Base-by-base conservation (phyloP, 2,113 vertebrate genomes). In the Ophiodon elongatus region DNA sequence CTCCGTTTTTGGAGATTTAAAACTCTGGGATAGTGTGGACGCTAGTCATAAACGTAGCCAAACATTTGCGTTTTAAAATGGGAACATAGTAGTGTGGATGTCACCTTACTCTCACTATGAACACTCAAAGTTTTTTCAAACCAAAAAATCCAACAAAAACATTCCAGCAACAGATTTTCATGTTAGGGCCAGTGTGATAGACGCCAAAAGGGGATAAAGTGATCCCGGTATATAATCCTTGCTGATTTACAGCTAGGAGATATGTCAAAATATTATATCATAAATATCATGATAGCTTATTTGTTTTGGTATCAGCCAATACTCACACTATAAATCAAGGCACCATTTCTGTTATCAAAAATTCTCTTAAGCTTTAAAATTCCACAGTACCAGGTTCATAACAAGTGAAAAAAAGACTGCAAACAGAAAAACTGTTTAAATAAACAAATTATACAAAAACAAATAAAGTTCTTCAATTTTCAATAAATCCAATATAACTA, bases 81-180 rank as follows among this genome's bases (percentile, higher is more conserved):
- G 9, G 23, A 54, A 54, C 8, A 8, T 23, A 54, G 50, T n/a
- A 9, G 50, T 56, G n/a, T 25, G 11, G 10, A 25, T 56, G 54
- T 25, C 25, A n/a, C 54, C 54, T 27, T 45, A 25, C n/a, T 15
- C 4, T 69, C 63, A 8, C 31, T 13, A 17, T 45, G 23, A 37
- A 64, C 15, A 11, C 23, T 63, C 14, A 41, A 1, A 50, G 17
- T 15, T 82, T 4, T 21, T 37, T 19, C 8, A 59, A 59, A 59
- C 7, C 6, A 59, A 59, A 13, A 14, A 23, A 54, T 25, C 3
- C 9, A 52, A 52, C 56, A 25, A 0, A 29, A 57, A 31, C 27
- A 59, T 59, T 59, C 56, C 56, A 15, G 56, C 56, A 59, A 59
- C 56, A 59, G 56, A 59, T 59, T 82, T 62, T 13, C 2, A 56